Percentiles rank a stretch among this genome's conserved stretches.
These are phyloP conservation scores for Mastomys coucha DNA, from an alignment of 2,113 vertebrate species.

Conservation along the genomic window DNA sequence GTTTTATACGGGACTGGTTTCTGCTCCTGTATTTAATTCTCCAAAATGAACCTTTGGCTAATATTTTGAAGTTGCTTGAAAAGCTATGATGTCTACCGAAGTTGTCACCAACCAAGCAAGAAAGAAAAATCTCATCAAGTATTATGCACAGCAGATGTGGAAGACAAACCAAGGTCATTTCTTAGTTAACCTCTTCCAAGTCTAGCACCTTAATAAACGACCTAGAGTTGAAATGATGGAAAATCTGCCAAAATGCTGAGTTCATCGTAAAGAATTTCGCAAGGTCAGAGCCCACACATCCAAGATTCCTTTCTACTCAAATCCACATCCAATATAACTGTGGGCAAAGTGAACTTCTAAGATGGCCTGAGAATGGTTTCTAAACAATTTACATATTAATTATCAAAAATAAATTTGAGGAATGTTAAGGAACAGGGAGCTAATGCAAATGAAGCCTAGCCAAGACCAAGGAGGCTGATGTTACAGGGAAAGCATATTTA, in stretches of 20 bases:
- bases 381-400: slow-evolving; percentile 59
- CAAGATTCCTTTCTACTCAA: slow-evolving; percentile 44
- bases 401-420: slow-evolving; percentile 55
- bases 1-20: background rate
- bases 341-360: slow-evolving; percentile 5
- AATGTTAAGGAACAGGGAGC: slow-evolving; percentile 54
- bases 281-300: background rate
- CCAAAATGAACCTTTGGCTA: slow-evolving; percentile 22
- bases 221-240: background rate
- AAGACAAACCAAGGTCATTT: slow-evolving; percentile 55
- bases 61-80: slow-evolving; percentile 38
- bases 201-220: slow-evolving; percentile 50
- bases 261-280: background rate
- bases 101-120: background rate
- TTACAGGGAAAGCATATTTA: slow-evolving; percentile 45
- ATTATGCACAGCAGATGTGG: background rate
- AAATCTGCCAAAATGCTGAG: background rate
- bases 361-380: background rate
- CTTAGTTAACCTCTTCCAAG: background rate
- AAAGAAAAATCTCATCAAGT: slow-evolving; percentile 13
- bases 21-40: background rate
- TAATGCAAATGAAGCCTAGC: slow-evolving; percentile 53
- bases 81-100: slow-evolving; percentile 2
- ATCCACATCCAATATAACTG: slow-evolving; percentile 9
- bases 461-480: background rate